phyloP scores from a whole-genome alignment of 2,113 vertebrate species.

The Montifringilla adamsi region DNA sequence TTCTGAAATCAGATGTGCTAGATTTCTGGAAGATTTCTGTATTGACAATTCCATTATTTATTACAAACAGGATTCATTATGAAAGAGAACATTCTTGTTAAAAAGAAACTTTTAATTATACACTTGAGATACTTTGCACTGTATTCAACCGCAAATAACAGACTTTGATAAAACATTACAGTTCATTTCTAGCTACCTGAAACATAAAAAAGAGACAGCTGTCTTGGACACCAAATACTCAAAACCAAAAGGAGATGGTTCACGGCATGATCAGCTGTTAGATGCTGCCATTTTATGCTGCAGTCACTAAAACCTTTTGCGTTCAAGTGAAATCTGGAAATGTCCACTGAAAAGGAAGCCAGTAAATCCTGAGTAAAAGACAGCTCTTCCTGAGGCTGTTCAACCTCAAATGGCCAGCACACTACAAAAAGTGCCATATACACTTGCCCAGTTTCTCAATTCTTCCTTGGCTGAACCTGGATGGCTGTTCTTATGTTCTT shows the following conservation, averaged over 20 bases:
- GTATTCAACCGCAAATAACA: background rate
- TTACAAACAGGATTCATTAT: background rate
- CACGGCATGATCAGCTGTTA: background rate
- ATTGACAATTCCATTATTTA: background rate
- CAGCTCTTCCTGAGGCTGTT: background rate
- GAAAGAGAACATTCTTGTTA: background rate
- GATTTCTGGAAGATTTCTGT: background rate
- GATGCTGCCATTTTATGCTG: background rate
- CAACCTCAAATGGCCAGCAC: background rate
- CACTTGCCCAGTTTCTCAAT: background rate
- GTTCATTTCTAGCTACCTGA: background rate
- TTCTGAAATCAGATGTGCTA: background rate
- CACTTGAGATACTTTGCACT: background rate
- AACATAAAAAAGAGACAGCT: background rate
- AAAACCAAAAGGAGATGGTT: background rate
- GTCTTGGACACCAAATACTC: background rate
- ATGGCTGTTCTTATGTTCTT: background rate
- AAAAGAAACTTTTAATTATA: background rate
- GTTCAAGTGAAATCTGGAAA: background rate
- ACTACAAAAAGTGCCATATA: background rate
- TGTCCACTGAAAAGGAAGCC: background rate
- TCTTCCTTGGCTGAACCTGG: background rate
- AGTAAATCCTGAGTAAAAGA: background rate
- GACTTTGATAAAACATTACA: background rate
- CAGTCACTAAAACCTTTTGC: background rate